Evolutionary conservation across 2,113 vertebrate species (phyloP).

Genomic region (Halichoeres trimaculatus): DNA sequence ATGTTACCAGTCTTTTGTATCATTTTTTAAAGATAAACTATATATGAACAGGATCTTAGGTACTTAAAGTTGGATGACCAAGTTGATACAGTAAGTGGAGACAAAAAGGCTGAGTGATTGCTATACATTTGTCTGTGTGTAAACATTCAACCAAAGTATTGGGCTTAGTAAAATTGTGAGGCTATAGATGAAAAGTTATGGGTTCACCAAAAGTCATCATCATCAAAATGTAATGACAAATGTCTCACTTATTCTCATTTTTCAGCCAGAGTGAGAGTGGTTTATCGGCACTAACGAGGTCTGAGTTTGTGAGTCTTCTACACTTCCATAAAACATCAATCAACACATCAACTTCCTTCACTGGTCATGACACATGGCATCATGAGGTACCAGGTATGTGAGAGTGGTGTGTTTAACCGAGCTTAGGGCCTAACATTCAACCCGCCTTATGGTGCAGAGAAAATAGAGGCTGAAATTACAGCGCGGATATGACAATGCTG

Average conservation of each 20-base stretch:
- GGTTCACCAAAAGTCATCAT: too few relatives aligned
- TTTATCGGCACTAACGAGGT: background rate
- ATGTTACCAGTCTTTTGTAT: too few relatives aligned
- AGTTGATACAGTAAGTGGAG: too few relatives aligned
- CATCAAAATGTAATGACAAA: background rate
- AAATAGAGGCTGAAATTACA: conserved; percentile 66
- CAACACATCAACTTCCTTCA: conserved; percentile 3
- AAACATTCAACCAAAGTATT: too few relatives aligned
- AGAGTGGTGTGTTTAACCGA: conserved; percentile 69
- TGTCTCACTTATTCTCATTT: too few relatives aligned
- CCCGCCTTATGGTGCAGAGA: conserved; percentile 73
- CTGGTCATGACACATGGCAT: conserved; percentile 36
- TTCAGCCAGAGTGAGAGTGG: background rate
- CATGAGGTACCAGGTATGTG: conserved; percentile 28
- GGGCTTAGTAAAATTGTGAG: too few relatives aligned
- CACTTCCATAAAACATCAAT: background rate
- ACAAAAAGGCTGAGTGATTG: too few relatives aligned
- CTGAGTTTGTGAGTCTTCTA: background rate
- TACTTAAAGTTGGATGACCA: too few relatives aligned
- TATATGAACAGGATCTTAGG: too few relatives aligned
- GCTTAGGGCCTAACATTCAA: conserved; percentile 61
- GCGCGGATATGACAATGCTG: conserved; percentile 68
- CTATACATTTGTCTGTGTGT: too few relatives aligned
- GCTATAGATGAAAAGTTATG: background rate
- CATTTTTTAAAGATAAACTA: too few relatives aligned